Evolutionary conservation across 2,113 vertebrate genomes (phyloP).

Genomic region (Rhinichthys klamathensis): DNA sequence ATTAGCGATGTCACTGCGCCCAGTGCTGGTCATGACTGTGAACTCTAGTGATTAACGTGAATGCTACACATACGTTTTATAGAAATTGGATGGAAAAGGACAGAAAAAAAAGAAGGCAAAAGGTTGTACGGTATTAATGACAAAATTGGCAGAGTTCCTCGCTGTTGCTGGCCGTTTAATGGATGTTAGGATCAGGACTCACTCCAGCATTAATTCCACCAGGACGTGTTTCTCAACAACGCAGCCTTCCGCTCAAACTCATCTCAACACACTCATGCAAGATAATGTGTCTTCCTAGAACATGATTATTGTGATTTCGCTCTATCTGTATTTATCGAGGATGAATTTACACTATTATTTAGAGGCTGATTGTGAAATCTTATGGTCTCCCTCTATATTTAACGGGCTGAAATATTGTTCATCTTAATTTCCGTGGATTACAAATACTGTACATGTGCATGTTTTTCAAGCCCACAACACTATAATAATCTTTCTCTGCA

Average conservation of each 20-base stretch:
- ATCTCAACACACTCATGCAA: background rate
- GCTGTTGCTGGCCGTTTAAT: background rate
- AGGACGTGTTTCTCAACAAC: background rate
- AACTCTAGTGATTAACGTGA: slow-evolving; percentile 54
- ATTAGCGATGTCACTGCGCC: background rate
- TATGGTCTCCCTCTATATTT: background rate
- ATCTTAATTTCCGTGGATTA: background rate
- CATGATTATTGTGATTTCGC: background rate
- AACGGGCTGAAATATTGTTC: background rate
- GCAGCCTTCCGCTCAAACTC: background rate
- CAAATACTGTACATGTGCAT: background rate
- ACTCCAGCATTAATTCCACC: background rate
- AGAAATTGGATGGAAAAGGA: slow-evolving; percentile 39
- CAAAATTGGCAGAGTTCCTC: slow-evolving; percentile 60
- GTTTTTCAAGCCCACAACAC: background rate
- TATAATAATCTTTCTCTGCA: too few species aligned
- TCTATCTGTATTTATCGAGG: background rate
- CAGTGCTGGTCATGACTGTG: background rate
- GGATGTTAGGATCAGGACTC: slow-evolving; percentile 23
- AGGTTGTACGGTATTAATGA: slow-evolving; percentile 63
- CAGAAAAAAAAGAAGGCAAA: background rate
- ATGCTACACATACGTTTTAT: slow-evolving; percentile 56
- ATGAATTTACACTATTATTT: background rate
- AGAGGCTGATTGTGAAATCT: background rate
- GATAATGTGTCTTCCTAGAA: background rate